Base-by-base conservation (phyloP, 2,797 vertebrate genomes). In the Manis pentadactyla region DNA sequence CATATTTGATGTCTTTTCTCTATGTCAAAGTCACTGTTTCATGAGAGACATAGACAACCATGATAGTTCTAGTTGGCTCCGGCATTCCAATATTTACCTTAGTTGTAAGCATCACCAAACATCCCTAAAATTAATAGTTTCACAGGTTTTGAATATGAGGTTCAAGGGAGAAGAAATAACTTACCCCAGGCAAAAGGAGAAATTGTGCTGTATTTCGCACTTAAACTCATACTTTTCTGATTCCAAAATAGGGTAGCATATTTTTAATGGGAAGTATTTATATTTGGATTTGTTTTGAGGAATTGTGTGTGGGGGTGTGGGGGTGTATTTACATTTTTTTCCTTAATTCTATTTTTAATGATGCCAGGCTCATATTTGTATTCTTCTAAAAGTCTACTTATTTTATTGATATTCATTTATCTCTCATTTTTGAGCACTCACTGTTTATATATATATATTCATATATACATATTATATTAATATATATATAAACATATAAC, bases 31-130 rank as follows among this genome's bases (percentile, higher is more conserved):
- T 27, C 27, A 53, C 39, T 31, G 3, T 68, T 63, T 42, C 78
- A 23, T 46, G 17, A 55, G 5, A 15, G 29, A 69, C 12, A 39
- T 14, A 95, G 37, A 14, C 79, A 81, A 69, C 55, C 1, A 31
- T 12, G 17, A 14, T 31, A 42, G 27, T 0, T 77, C 12, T n/a
- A 29, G 37, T 0, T 79, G 8, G 10, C 3, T 46, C 0, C 21
- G n/a, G 34, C 51, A 2, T 37, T 87, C 59, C 88, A 95, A 95
- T 59, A 31, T 1, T 63, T 64, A 2, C 42, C 9, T 74, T 34
- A 21, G 63, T 84, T 96, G 57, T 63, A 73, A 71, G 71, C 0
- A 0, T 93, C 29, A 49, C 11, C 3, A 18, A 17, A 46, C 2
- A 82, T 55, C 1, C 21, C 6, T 75, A 27, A 7, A 46, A 49